phyloP scores from a whole-genome alignment of 2,113 vertebrate genomes.

The Perca schrenkii region DNA sequence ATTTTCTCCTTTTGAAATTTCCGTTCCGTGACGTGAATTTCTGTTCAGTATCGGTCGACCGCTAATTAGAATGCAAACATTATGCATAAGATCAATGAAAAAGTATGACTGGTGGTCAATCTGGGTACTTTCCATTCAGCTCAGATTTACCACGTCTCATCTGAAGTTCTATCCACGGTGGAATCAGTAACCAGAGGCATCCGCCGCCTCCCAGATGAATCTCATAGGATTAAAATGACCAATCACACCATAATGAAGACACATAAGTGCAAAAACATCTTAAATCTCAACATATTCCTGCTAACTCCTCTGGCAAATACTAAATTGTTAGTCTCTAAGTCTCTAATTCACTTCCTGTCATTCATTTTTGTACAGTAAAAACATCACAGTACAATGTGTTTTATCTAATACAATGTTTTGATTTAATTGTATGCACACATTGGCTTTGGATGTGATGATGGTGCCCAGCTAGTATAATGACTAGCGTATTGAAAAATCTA shows the following conservation, averaged over 20 bases:
- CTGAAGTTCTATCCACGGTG: not conserved
- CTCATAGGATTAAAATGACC: constrained; percentile 28
- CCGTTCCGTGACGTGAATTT: too few species aligned
- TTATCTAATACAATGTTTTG: too few species aligned
- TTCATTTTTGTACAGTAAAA: too few species aligned
- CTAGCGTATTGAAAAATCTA: too few species aligned
- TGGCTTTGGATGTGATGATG: too few species aligned
- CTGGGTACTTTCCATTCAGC: not conserved
- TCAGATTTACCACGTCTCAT: not conserved
- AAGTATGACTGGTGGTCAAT: not conserved
- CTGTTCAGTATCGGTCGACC: too few species aligned
- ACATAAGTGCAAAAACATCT: not conserved
- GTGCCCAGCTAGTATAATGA: too few species aligned
- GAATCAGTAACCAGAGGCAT: constrained; percentile 24
- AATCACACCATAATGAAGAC: constrained; percentile 22
- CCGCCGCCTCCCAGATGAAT: constrained; percentile 20
- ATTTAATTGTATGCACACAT: too few species aligned
- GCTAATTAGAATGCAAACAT: not conserved
- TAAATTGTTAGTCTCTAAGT: not conserved
- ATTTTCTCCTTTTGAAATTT: too few species aligned
- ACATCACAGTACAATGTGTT: too few species aligned
- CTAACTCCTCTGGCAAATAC: constrained; percentile 1
- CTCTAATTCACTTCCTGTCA: too few species aligned
- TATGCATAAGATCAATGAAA: not conserved
- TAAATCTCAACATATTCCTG: constrained; percentile 2